Base-by-base conservation (phyloP, 2,113 vertebrate genomes). In the Daubentonia madagascariensis region DNA sequence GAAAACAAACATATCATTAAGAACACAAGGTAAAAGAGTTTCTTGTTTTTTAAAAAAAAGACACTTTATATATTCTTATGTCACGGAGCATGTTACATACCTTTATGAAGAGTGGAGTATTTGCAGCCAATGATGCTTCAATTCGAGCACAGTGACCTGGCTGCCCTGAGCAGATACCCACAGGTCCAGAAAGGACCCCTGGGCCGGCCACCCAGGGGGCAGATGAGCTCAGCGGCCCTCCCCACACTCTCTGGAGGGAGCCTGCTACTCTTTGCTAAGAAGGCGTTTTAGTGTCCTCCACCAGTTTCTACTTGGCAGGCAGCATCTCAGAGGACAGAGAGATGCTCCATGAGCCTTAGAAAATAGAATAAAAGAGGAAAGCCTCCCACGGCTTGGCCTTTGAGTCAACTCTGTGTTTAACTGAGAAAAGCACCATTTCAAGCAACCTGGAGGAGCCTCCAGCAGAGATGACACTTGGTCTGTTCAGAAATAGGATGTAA, bases 401-500 rank as follows among this genome's bases (percentile, higher is more conserved):
- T 78, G 91, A 73, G 14, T 37, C 95, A 96, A 70, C 50, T 85
- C 86, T 3, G 37, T n/a, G 63, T 95, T 89, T 91, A 79, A 96
- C 83, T 35, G 90, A 95, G 95, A 96, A 84, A 92, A 92, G 50
- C 80, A 84, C 96, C 75, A 45, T 95, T 85, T 76, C 92, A 97
- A 97, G 95, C 96, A 95, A 98, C 96, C 98, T 96, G 97, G 98
- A 98, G 97, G 97, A 96, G 98, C 97, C 75, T 40, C 61, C 5
- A 97, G 98, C 2, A 50, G 96, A 98, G 98, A 95, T 92, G 97
- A 98, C 98, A 94, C 98, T 93, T 52, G 35, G 96, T 94, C 90
- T 92, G 97, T 98, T 95, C 94, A 97, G 93, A 98, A 98, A 88
- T 95, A 98, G 99, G 98, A 99, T 98, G 98, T 98, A 80, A 73